Evolutionary conservation across 2,888 invertebrate genomes (phyloP).

Genomic region (Pseudeuparius sepicola): DNA sequence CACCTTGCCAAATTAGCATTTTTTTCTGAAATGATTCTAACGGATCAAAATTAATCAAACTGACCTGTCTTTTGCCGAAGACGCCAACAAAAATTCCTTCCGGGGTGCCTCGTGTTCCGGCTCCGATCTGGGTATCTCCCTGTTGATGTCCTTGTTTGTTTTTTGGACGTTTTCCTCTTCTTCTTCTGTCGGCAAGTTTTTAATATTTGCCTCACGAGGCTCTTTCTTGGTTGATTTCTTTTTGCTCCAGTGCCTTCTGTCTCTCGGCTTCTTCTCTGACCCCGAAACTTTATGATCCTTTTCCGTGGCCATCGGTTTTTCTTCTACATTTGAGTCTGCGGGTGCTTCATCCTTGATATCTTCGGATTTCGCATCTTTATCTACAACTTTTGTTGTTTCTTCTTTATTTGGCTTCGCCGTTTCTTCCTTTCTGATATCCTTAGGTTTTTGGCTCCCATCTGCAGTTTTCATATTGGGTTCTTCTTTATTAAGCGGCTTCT

Average conservation of each 20-base stretch:
- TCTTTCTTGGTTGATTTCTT: background rate
- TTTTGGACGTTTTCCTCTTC: no score
- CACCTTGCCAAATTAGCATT: no score
- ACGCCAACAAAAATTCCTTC: slow-evolving; percentile 52
- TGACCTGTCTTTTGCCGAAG: slow-evolving; percentile 56
- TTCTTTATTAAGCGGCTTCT: no score
- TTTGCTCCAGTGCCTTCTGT: background rate
- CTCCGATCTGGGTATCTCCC: background rate
- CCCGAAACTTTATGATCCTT: no score
- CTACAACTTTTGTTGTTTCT: slow-evolving; percentile 25
- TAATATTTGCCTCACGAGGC: background rate
- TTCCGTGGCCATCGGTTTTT: no score
- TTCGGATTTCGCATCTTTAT: background rate
- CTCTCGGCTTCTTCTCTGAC: slow-evolving; percentile 7
- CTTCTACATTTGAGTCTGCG: background rate
- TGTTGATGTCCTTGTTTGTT: no score
- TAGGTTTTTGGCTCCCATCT: no score
- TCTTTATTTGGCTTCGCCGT: no score
- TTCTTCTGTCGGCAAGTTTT: slow-evolving; percentile 8
- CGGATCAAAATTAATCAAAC: no score
- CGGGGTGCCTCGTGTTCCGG: slow-evolving; percentile 24
- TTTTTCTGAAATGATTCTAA: no score
- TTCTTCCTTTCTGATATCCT: no score
- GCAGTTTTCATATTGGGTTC: no score
- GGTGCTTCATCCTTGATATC: slow-evolving; percentile 5